Evolutionary conservation across 2,888 invertebrate species (phyloP).

Genomic region (Ctenicera cuprea): DNA sequence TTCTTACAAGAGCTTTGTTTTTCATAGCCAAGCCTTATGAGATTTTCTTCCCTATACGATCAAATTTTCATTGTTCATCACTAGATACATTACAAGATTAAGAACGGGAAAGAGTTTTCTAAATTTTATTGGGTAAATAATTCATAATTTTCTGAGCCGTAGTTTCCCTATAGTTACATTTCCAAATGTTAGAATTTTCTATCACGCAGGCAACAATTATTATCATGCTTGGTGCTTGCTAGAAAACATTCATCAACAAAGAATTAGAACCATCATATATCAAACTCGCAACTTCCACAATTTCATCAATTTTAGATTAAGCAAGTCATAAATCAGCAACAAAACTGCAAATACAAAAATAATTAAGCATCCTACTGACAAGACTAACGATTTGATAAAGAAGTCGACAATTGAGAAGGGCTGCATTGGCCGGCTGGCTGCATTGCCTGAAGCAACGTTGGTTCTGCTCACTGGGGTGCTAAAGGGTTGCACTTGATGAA

Average conservation of each 20-base stretch:
- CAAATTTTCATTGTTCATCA: too few species aligned
- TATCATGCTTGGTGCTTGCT: not conserved
- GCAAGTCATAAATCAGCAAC: constrained; percentile 64
- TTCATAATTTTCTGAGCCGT: too few species aligned
- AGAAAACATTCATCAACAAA: not conserved
- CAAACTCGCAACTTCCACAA: constrained; percentile 40
- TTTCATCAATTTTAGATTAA: constrained; percentile 59
- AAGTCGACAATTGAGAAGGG: constrained; percentile 68
- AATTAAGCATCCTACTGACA: constrained; percentile 70
- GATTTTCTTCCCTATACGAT: too few species aligned
- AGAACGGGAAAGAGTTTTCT: too few species aligned
- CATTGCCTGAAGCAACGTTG: constrained; percentile 50
- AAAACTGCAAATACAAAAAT: constrained; percentile 68
- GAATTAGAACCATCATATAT: constrained; percentile 33
- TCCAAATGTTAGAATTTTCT: too few species aligned
- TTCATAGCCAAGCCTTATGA: too few species aligned
- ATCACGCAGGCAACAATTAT: not conserved
- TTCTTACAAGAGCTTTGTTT: too few species aligned
- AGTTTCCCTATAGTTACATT: too few species aligned
- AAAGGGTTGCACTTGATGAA: constrained; percentile 66
- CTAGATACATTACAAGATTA: too few species aligned
- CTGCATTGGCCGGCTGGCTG: constrained; percentile 58
- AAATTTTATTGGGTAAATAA: too few species aligned
- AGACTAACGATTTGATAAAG: constrained; percentile 71
- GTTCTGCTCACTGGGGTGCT: constrained; percentile 59